Conservation (phyloP, 2,888 invertebrate genomes). For the Salticus scenicus region DNA sequence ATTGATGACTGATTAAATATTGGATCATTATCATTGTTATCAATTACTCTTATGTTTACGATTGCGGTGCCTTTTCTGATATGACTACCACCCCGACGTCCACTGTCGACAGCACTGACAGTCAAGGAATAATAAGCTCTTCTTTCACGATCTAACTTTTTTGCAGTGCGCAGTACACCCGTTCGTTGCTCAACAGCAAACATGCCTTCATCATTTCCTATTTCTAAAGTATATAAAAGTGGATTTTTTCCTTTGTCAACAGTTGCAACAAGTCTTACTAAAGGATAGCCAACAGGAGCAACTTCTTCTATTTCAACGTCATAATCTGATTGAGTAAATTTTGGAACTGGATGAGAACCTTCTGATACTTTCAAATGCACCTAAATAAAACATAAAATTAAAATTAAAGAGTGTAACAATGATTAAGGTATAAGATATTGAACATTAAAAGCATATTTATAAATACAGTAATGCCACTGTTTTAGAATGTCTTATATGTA, state of each 20-base stretch:
- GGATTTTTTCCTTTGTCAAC: slow-evolving; percentile 77
- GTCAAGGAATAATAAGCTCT: slow-evolving; percentile 90
- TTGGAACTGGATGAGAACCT: slow-evolving; percentile 83
- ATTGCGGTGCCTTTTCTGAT: slow-evolving; percentile 87
- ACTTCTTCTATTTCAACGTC: slow-evolving; percentile 91
- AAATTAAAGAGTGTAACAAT: too few species aligned
- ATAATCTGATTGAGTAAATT: slow-evolving; percentile 90
- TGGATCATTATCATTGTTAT: slow-evolving; percentile 96
- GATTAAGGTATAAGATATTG: too few species aligned
- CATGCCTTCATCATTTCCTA: slow-evolving; percentile 79
- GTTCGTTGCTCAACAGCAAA: slow-evolving; percentile 91
- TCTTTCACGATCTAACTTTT: slow-evolving; percentile 87
- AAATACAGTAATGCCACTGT: too few species aligned
- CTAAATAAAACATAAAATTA: slow-evolving; percentile 34
- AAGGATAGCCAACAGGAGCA: slow-evolving; percentile 90
- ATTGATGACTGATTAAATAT: slow-evolving; percentile 81
- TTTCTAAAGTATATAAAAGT: slow-evolving; percentile 87
- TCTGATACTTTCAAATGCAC: slow-evolving; percentile 58
- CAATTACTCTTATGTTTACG: slow-evolving; percentile 89
- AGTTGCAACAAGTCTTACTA: slow-evolving; percentile 88
- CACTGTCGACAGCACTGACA: slow-evolving; percentile 88
- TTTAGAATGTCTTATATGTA: too few species aligned
- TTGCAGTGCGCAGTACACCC: slow-evolving; percentile 92
- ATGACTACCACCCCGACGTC: slow-evolving; percentile 79
- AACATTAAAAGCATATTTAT: too few species aligned